phyloP scores from a whole-genome alignment of 2,888 invertebrate species.

The Anodontia alba region DNA sequence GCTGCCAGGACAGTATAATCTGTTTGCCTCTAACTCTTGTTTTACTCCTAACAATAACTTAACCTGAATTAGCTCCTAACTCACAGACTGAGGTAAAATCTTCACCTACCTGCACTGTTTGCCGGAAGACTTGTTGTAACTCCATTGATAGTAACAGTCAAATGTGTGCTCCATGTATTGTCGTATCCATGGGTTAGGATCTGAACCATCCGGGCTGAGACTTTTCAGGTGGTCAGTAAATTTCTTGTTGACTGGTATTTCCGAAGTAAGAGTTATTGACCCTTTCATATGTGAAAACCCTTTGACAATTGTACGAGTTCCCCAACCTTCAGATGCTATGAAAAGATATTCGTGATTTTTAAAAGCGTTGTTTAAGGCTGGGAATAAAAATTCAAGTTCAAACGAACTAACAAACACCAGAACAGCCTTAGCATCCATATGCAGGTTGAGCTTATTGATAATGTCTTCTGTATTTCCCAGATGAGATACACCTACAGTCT shows the following conservation, averaged over 20 bases:
- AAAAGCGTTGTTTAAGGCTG: conserved; percentile 29
- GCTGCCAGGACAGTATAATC: too few relatives aligned
- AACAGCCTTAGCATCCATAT: conserved; percentile 46
- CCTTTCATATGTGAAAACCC: conserved; percentile 39
- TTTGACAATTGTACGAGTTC: conserved; percentile 42
- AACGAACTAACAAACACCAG: conserved; percentile 55
- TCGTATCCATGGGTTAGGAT: conserved; percentile 54
- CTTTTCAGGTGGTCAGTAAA: conserved; percentile 40
- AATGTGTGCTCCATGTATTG: conserved; percentile 52
- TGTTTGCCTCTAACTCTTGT: too few relatives aligned
- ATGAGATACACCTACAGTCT: conserved; percentile 37
- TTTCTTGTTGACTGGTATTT: conserved; percentile 43
- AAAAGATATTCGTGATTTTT: conserved; percentile 47
- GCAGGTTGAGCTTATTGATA: conserved; percentile 28
- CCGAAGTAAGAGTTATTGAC: conserved; percentile 50
- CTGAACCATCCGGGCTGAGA: conserved; percentile 16
- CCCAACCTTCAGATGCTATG: conserved; percentile 61
- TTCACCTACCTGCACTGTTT: conserved; percentile 51
- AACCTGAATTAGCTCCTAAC: too few relatives aligned
- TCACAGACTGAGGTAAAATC: too few relatives aligned
- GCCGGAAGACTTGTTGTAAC: conserved; percentile 52
- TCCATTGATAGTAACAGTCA: conserved; percentile 62
- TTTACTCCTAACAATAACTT: too few relatives aligned
- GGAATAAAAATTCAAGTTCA: conserved; percentile 24
- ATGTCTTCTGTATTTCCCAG: conserved; percentile 17